phyloP scores from a whole-genome alignment of 2,113 vertebrate genomes.

The Pangasianodon hypophthalmus region DNA sequence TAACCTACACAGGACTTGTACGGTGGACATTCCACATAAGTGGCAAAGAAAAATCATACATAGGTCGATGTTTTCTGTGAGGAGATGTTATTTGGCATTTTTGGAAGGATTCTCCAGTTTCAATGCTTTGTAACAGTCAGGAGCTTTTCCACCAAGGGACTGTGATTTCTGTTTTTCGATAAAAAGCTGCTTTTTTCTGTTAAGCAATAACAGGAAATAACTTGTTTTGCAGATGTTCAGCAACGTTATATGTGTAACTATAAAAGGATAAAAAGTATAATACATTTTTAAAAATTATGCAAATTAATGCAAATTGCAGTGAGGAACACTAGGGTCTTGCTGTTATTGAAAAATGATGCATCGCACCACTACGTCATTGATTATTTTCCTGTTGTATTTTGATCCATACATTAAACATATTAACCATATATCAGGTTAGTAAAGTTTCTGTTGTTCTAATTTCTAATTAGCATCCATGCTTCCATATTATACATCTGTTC shows the following conservation, averaged over 20 bases:
- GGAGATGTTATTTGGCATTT: no score
- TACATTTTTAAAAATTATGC: no score
- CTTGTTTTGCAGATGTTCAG: not conserved
- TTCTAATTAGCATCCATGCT: constrained; percentile 16
- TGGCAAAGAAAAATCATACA: not conserved
- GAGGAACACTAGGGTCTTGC: not conserved
- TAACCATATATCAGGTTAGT: not conserved
- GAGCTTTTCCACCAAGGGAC: not conserved
- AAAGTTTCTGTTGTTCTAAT: not conserved
- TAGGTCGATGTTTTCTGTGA: not conserved
- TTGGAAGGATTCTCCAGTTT: not conserved
- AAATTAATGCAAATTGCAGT: not conserved
- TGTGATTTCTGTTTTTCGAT: not conserved
- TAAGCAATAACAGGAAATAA: no score
- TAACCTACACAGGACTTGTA: no score
- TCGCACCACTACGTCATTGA: not conserved
- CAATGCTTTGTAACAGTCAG: not conserved
- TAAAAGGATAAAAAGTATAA: not conserved
- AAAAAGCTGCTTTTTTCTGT: not conserved
- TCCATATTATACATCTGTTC: not conserved
- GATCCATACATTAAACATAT: not conserved
- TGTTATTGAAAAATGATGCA: not conserved
- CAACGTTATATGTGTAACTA: not conserved
- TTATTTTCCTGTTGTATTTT: not conserved
- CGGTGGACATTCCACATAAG: no score